Evolutionary conservation across 2,888 invertebrate genomes (phyloP).

Genomic region (Athalia circularis): DNA sequence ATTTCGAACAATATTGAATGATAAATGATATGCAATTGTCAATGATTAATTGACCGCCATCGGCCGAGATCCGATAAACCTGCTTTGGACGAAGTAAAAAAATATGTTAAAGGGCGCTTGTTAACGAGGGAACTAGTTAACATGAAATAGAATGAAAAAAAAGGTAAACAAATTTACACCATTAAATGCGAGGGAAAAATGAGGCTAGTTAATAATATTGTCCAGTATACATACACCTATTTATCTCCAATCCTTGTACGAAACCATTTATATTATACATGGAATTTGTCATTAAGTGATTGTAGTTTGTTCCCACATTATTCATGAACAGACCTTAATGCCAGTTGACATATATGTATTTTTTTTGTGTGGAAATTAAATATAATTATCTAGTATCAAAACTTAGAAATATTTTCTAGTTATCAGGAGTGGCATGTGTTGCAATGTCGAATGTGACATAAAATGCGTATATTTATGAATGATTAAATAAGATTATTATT

Average conservation of each 20-base stretch:
- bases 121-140: background rate
- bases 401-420: slow-evolving; percentile 21
- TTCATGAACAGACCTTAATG: background rate
- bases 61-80: background rate
- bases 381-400: slow-evolving; percentile 27
- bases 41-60: background rate
- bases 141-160: background rate
- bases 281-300: background rate
- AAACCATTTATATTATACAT: slow-evolving; percentile 32
- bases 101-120: background rate
- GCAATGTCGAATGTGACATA: too few species aligned
- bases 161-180: background rate
- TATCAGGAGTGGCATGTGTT: too few species aligned
- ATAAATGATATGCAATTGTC: background rate
- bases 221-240: slow-evolving; percentile 8
- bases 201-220: background rate
- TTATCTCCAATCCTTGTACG: background rate
- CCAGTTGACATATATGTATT: background rate
- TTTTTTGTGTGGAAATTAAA: background rate
- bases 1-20: background rate
- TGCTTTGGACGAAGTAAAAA: background rate
- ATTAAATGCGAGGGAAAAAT: background rate
- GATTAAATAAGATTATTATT: too few species aligned
- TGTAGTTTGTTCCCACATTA: slow-evolving; percentile 1
- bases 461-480: too few species aligned